Evolutionary conservation across 1,140 invertebrate species (phyloP), one percentile per base, ranked within the genome.

Genomic region (Euschistus heros): DNA sequence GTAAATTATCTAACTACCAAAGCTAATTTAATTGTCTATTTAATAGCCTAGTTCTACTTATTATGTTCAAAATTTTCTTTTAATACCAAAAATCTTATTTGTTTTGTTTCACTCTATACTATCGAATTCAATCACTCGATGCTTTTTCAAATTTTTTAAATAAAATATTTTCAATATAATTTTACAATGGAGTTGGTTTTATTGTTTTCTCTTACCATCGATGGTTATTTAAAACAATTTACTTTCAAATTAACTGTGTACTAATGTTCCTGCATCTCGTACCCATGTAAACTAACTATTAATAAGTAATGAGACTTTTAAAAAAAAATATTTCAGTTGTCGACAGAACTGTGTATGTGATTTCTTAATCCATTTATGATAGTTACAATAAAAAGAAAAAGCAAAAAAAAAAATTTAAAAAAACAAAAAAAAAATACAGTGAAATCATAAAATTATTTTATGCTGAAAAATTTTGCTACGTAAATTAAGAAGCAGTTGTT

Each of bases 171-270:
- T 18, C 59, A 37, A 37, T 4, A 37, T 26, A 37, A 18, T 61
- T 61, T 61, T 61, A 61, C 59, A 42, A 42, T 22, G 59, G 59
- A 30, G 59, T 37, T 61, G 59, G 59, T 61, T 61, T 61, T 61
- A 61, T 33, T 61, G 30, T 37, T 44, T n/a, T 37, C 59, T 20
- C 24, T 2, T 54, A 54, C 24, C 18, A 17, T 6, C 17, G 7
- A 54, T 26, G 24, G 50, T 54, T 54, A 26, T 17, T 22, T 22
- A 54, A 26, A 20, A 54, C 33, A 37, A 37, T 37, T 37, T 54
- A 54, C 18, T 22, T 54, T 26, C 50, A 26, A 54, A 54, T 17
- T 54, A 54, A 54, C 50, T 54, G 33, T 54, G 5, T 54, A 54
- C 50, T 54, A 54, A 54, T 54, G 50, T 54, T 54, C 50, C 50